Conservation (phyloP, 1,140 invertebrate genomes). For the Stenopsyche tienmushanensis region DNA sequence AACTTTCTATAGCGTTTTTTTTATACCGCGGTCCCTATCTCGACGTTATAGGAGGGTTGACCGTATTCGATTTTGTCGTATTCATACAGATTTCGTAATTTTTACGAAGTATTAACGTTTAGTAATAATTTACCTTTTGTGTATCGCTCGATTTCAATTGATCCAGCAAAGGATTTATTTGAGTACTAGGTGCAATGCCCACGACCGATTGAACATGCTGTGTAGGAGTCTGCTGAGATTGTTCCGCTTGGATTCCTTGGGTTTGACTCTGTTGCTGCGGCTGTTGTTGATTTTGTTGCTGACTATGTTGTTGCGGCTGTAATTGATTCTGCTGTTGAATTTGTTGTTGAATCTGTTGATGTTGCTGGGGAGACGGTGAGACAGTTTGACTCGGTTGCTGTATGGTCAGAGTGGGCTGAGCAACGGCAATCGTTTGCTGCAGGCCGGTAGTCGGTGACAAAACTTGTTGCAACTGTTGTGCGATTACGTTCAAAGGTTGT, state of each 20-base stretch:
- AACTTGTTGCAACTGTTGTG: constrained; percentile 24
- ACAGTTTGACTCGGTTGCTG: constrained; percentile 1
- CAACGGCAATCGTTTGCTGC: constrained; percentile 17
- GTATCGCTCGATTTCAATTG: constrained; percentile 35
- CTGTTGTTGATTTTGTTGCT: constrained; percentile 50
- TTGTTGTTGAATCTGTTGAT: constrained; percentile 53
- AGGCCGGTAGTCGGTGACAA: constrained; percentile 25
- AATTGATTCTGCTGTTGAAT: constrained; percentile 47
- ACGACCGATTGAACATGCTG: constrained; percentile 12
- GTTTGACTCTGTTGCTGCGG: constrained; percentile 55
- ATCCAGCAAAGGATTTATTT: constrained; percentile 32
- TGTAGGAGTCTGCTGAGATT: constrained; percentile 39
- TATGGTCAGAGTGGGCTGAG: constrained; percentile 8
- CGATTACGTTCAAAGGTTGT: constrained; percentile 36
- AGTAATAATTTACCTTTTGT: background rate
- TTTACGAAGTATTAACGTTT: too few relatives aligned
- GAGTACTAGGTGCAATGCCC: constrained; percentile 22
- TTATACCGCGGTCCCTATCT: too few relatives aligned
- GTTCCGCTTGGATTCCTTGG: constrained; percentile 51
- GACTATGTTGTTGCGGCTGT: constrained; percentile 49
- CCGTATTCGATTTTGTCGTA: too few relatives aligned
- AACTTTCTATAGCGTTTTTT: too few relatives aligned
- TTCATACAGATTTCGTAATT: too few relatives aligned
- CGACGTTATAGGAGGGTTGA: too few relatives aligned
- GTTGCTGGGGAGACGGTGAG: constrained; percentile 42